phyloP scores from a whole-genome alignment of 2,113 vertebrate genomes.

The Ictidomys tridecemlineatus region DNA sequence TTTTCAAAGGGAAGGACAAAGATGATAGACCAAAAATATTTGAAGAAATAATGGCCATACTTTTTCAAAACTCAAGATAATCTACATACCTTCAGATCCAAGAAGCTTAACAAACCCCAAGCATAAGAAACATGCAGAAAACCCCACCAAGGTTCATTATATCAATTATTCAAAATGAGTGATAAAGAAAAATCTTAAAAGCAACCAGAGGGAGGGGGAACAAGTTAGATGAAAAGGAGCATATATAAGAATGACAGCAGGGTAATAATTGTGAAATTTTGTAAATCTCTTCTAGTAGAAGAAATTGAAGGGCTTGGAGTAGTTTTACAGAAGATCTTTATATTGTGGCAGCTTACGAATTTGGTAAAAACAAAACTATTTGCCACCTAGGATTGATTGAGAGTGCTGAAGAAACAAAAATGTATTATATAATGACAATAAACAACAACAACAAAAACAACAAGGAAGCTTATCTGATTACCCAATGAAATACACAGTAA shows the following conservation, averaged over 20 bases:
- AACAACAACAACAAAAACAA: not conserved
- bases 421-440: not conserved
- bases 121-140: not conserved
- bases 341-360: not conserved
- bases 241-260: not conserved
- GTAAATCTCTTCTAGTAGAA: not conserved
- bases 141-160: not conserved
- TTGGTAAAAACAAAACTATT: slow-evolving; percentile 5
- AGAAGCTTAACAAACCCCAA: not conserved
- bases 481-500: not conserved
- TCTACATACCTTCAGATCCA: not conserved
- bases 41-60: not conserved
- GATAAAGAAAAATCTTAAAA: not conserved
- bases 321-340: not conserved
- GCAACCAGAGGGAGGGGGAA: not conserved
- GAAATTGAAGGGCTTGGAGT: not conserved
- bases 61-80: not conserved
- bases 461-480: slow-evolving; percentile 7
- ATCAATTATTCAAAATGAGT: not conserved
- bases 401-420: slow-evolving; percentile 20
- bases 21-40: not conserved
- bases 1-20: not conserved
- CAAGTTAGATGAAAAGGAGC: not conserved
- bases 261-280: not conserved
- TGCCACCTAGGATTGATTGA: not conserved